Conservation (phyloP, 1,140 invertebrate species). For the Drosophila takahashii region DNA sequence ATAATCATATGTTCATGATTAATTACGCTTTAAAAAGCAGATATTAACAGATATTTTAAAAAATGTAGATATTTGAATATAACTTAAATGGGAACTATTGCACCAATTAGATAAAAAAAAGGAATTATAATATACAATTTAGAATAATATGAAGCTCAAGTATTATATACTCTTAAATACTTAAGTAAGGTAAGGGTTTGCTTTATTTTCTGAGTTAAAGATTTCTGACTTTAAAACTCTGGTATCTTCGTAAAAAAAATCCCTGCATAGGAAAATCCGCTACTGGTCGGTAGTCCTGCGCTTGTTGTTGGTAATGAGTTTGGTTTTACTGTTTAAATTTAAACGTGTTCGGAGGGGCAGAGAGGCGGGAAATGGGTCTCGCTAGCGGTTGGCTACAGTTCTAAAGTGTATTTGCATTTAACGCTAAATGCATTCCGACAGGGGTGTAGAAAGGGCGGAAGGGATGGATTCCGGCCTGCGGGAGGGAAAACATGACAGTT, state of each 20-base stretch:
- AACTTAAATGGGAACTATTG: too few relatives aligned
- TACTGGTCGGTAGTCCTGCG: conserved; percentile 33
- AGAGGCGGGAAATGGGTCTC: not conserved
- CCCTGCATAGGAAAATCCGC: not conserved
- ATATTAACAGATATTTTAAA: too few relatives aligned
- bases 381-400: conserved; percentile 62
- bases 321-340: conserved; percentile 83
- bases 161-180: too few relatives aligned
- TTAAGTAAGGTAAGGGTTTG: too few relatives aligned
- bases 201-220: too few relatives aligned
- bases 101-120: too few relatives aligned
- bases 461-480: conserved; percentile 16
- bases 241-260: not conserved
- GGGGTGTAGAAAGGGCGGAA: not conserved
- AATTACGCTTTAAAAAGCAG: too few relatives aligned
- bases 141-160: too few relatives aligned
- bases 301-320: conserved; percentile 81
- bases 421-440: conserved; percentile 64
- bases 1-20: too few relatives aligned
- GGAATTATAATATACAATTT: too few relatives aligned
- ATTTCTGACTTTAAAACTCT: too few relatives aligned
- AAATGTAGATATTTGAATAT: too few relatives aligned
- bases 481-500: conserved; percentile 74
- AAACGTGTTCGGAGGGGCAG: conserved; percentile 46
- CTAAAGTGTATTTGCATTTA: conserved; percentile 83